These are phyloP conservation scores for Griposia aprilina DNA, from an alignment of 2,888 invertebrate species.

Conservation along the genomic window DNA sequence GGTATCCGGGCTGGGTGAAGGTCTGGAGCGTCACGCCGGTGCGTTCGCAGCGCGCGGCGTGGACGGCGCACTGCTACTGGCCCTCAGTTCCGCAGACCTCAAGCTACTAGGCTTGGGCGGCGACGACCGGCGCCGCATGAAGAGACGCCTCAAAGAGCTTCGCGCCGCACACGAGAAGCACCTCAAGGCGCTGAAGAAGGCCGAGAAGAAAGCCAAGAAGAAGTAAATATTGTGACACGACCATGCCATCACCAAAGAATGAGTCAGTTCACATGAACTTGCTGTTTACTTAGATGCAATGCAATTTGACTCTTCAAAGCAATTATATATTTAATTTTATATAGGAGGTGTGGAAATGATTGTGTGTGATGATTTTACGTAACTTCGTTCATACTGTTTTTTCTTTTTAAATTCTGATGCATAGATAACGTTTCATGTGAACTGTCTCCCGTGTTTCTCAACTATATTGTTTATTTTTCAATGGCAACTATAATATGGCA, in stretches of 20 bases:
- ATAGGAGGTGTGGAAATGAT: constrained; percentile 18
- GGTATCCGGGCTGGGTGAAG: constrained; percentile 95
- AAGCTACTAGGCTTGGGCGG: constrained; percentile 96
- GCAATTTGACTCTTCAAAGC: constrained; percentile 22
- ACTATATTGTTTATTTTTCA: constrained; percentile 49
- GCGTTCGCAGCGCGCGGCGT: constrained; percentile 97
- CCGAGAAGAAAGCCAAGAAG: constrained; percentile 95
- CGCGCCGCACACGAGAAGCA: constrained; percentile 95
- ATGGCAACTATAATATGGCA: constrained; percentile 58
- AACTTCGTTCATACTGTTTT: constrained; percentile 27
- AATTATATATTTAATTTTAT: constrained; percentile 38
- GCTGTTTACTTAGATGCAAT: constrained; percentile 32
- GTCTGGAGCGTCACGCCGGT: constrained; percentile 96
- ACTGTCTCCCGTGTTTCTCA: constrained; percentile 60
- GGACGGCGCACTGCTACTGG: constrained; percentile 96
- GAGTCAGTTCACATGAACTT: constrained; percentile 72
- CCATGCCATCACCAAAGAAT: constrained; percentile 75
- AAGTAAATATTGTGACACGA: constrained; percentile 84
- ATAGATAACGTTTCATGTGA: constrained; percentile 64
- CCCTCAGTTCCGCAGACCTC: constrained; percentile 97
- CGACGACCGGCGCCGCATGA: constrained; percentile 94
- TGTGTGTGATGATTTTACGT: constrained; percentile 10
- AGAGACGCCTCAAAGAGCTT: constrained; percentile 96
- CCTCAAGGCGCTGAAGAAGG: constrained; percentile 96
- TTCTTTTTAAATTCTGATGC: constrained; percentile 18